Evolutionary conservation across 2,888 invertebrate species (phyloP), one percentile per base, ranked within the genome.

Genomic region (Aporophyla lueneburgensis): DNA sequence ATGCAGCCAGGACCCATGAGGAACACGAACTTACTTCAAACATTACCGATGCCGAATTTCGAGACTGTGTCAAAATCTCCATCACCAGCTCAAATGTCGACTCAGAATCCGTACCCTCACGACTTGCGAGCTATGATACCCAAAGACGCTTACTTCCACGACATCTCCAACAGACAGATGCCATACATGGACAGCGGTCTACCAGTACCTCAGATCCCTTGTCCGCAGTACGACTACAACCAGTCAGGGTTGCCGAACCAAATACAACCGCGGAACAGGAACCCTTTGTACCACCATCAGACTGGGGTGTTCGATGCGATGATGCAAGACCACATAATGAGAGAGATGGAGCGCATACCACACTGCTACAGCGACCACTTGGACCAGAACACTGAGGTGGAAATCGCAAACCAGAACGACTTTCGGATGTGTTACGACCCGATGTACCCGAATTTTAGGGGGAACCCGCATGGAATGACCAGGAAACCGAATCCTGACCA

Each of bases 111-210:
- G 2, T 87, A 92, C 59, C 87, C 91, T 33, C 92, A 91, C 53
- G 95, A 96, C 71, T 85, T 94, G 58, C 89, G 94, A 33, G 82
- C 94, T 0, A 94, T 97, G 88, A 94, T 97, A 71, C 97, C 97
- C 19, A 97, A 97, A 93, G 97, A 97, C 91, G 97, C 97, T 1
- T 97, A 97, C 89, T 97, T 97, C 86, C 97, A 97, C 86, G 97
- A 97, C 75, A 94, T 97, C 56, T 96, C 97, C 0, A 97, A 97
- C 89, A 93, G 97, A 67, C 96, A 96, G 81, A 92, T 95, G 91
- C 95, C 96, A 4, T 96, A 94, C 83, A 88, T 92, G 63, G 95
- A 94, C 71, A 94, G 92, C 71, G 93, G 93, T 7, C 88, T 92
- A 4, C 94, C 93, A 5, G 88, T 88, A 10, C 92, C 94, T 2